Evolutionary conservation across 2,888 invertebrate species (phyloP).

Genomic region (Molorchus minor): DNA sequence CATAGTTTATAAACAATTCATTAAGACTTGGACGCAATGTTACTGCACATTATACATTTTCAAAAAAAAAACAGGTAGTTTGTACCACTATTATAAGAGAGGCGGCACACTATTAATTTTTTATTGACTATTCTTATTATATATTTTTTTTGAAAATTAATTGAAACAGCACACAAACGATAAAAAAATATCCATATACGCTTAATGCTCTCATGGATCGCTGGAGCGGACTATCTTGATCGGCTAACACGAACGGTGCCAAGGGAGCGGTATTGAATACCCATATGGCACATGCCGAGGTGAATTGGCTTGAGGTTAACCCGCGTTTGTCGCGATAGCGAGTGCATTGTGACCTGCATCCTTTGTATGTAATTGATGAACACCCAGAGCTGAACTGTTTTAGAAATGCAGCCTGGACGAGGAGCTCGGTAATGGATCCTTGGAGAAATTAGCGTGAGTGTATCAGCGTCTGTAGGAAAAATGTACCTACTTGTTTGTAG

Average conservation of each 20-base stretch:
- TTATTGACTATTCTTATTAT: not conserved
- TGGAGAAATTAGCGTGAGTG: too few relatives aligned
- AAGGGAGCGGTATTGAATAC: not conserved
- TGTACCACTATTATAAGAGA: not conserved
- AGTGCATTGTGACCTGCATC: not conserved
- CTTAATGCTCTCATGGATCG: not conserved
- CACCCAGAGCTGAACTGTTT: not conserved
- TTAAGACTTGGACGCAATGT: too few relatives aligned
- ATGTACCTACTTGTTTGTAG: too few relatives aligned
- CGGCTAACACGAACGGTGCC: not conserved
- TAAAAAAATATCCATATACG: not conserved
- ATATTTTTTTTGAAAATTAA: not conserved
- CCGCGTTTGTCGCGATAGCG: not conserved
- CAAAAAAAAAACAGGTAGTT: not conserved
- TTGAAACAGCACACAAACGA: not conserved
- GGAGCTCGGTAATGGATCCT: too few relatives aligned
- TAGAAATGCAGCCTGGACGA: too few relatives aligned
- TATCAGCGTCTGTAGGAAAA: too few relatives aligned
- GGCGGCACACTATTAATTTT: not conserved
- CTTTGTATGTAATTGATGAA: not conserved
- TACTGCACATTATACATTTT: too few relatives aligned
- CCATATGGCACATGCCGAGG: not conserved
- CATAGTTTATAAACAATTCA: too few relatives aligned
- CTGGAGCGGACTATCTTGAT: not conserved
- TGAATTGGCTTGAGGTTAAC: not conserved